Percentiles rank a stretch among this genome's conserved stretches.
phyloP scores from a whole-genome alignment of 2,797 vertebrate species.

The Melanotaenia pygmaea region DNA sequence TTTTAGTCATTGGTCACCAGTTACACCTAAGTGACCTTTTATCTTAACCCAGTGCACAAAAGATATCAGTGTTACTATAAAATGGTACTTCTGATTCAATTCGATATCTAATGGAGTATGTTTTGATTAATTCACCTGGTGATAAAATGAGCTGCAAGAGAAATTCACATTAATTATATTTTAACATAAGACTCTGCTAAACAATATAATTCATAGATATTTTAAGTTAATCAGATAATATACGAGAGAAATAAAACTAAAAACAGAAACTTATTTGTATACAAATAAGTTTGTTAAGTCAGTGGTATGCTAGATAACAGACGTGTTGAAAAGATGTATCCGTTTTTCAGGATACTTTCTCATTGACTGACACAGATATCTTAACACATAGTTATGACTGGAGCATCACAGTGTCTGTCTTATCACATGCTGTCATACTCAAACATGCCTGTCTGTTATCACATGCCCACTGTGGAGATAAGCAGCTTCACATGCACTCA shows the following conservation, averaged over 20 bases:
- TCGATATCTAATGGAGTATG: not conserved
- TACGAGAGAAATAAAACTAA: not conserved
- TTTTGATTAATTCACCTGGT: not conserved
- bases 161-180: not conserved
- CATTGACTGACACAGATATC: not conserved
- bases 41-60: not conserved
- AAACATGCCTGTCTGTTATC: constrained; percentile 57
- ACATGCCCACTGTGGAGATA: constrained; percentile 73
- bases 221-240: not conserved
- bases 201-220: not conserved
- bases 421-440: constrained; percentile 56
- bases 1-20: constrained; percentile 4
- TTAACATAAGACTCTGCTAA: not conserved
- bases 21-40: not conserved
- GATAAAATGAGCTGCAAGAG: not conserved
- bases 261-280: not conserved
- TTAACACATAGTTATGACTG: constrained; percentile 5
- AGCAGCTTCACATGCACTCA: constrained; percentile 73
- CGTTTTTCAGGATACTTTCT: not conserved
- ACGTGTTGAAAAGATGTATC: not conserved
- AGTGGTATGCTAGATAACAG: not conserved
- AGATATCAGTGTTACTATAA: not conserved
- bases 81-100: not conserved
- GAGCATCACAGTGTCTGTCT: constrained; percentile 26
- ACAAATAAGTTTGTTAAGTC: not conserved